Base-by-base conservation (phyloP, 2,888 invertebrate species). In the Ctenicera cuprea region DNA sequence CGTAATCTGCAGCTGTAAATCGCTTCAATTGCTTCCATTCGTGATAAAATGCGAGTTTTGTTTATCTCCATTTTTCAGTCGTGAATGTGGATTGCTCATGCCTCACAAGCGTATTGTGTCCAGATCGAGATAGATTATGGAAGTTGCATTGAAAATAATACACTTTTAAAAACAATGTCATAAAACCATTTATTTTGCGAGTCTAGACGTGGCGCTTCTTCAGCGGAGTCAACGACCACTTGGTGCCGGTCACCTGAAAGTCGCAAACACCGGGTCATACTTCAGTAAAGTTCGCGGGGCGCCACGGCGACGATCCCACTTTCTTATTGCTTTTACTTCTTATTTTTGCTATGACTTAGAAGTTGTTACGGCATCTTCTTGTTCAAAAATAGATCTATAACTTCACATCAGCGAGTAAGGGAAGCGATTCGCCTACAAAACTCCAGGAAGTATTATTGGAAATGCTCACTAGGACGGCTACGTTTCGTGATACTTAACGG, bases 191-290 rank as follows among this genome's bases (percentile, higher is more conserved):
- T 79, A 77, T 78, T 78, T 79, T 77, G 73, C 74, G 73, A 80
- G 79, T 79, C 82, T 82, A 82, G 82, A 82, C 82, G 69, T 77
- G 78, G 77, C 79, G 79, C 78, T 79, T 80, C 80, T 81, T 80
- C 78, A 76, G 76, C 70, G 76, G 76, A 82, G 82, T 82, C 82
- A 82, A 82, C 78, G 80, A 82, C 80, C 80, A 80, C 76, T 76
- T 78, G 79, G 79, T 78, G 80, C 77, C 80, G 80, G 81, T 81
- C 81, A 82, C 82, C 82, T 82, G 81, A 81, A 81, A 77, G 77
- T 79, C 78, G 79, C 79, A 79, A 80, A 80, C 79, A 80, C 78
- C 78, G 78, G 77, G 74, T 78, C 77, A 78, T 78, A 76, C 79
- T 78, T 78, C 70, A 75, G 71, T 66, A 74, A 74, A 74, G 74